Evolutionary conservation across 1,140 invertebrate species (phyloP), one percentile per base, ranked within the genome.

Genomic region (Zaprionus camerounensis): DNA sequence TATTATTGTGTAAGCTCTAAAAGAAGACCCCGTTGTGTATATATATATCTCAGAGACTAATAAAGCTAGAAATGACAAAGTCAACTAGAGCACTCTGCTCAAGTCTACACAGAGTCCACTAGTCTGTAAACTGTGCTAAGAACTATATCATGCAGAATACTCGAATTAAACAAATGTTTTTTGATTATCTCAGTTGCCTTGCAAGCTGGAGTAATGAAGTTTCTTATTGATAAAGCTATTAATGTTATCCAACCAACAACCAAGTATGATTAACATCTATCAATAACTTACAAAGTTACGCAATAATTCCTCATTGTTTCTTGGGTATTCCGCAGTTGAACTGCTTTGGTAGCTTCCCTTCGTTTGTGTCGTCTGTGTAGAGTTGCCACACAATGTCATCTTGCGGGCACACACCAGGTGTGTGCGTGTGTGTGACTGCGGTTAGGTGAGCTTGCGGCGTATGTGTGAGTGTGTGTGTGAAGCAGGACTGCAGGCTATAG

Each of bases 331-430:
- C 11, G 0, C 7, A 51, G 46, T 22, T 5, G 0, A 51, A 17
- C n/a, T 46, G 2, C n/a, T 11, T 46, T 46, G 3, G 12, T 20
- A 24, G 26, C 20, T 46, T 17, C 12, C 17, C n/a, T 36, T 22
- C 11, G 31, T 34, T 38, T 13, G n/a, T 51, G 17, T 12, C 51
- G 57, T 38, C 5, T 64, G 5, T 34, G 41, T 46, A 46, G 41
- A 9, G 41, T 46, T 46, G 44, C 24, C 58, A 20, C 66, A 63
- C 55, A 67, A 73, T 67, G 65, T 63, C 58, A 74, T 58, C 58
- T 57, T 71, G 64, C 26, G 49, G 65, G 31, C 38, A 46, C 61
- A 61, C 28, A 28, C 41, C 31, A 36, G 24, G 71, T 73, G 64
- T 62, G 59, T 67, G 26, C 34, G 49, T 78, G 67, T 38, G 56